Conservation (phyloP, 2,888 invertebrate species). For the Thera obeliscata region DNA sequence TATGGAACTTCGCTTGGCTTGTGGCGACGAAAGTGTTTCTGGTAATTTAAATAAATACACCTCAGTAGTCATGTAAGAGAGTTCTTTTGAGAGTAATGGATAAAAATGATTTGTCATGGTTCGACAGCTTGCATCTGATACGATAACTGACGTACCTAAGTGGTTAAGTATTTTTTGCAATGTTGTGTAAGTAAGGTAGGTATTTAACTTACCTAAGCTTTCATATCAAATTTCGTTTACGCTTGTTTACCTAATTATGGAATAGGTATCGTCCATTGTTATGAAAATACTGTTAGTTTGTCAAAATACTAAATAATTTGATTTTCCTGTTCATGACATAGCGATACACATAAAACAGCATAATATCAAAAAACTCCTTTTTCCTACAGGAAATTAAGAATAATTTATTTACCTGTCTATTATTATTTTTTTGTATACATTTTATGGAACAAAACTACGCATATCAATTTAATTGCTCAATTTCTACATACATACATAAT, state of each 20-base stretch:
- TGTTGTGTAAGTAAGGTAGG: background rate
- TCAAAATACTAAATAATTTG: too few relatives aligned
- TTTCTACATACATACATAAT: too few relatives aligned
- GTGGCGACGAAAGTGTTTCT: conserved; percentile 73
- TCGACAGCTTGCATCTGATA: background rate
- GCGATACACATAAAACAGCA: too few relatives aligned
- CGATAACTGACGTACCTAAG: background rate
- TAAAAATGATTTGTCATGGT: conserved; percentile 3
- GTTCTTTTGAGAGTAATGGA: background rate
- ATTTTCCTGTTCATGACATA: too few relatives aligned
- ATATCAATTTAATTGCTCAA: too few relatives aligned
- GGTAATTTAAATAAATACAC: conserved; percentile 52
- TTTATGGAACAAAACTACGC: too few relatives aligned
- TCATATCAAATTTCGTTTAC: background rate
- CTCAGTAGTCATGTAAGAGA: background rate
- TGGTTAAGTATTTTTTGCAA: background rate
- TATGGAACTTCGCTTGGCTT: conserved; percentile 77
- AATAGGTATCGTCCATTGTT: too few relatives aligned
- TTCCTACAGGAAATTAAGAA: too few relatives aligned
- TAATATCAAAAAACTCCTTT: too few relatives aligned
- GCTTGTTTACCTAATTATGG: background rate
- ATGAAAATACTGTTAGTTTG: too few relatives aligned
- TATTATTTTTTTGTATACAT: too few relatives aligned
- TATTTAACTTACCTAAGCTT: background rate
- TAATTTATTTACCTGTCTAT: too few relatives aligned